Evolutionary conservation across 2,888 invertebrate species (phyloP).

Genomic region (Dexiosoma caninum): DNA sequence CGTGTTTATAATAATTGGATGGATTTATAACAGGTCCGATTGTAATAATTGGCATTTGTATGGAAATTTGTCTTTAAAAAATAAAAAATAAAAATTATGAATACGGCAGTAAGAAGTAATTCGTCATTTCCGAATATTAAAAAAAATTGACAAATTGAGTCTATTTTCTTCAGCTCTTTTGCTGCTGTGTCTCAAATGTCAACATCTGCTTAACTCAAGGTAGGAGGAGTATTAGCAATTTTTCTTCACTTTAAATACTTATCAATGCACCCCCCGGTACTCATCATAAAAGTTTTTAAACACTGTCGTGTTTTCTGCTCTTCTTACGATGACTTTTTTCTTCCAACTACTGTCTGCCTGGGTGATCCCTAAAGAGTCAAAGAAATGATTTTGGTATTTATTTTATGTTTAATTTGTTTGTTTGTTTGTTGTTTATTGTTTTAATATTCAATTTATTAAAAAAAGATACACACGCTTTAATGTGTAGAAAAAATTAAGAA

Average conservation of each 20-base stretch:
- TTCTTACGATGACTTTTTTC: neutral
- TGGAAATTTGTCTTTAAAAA: no score
- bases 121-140: no score
- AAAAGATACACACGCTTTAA: neutral
- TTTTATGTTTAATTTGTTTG: constrained; percentile 43
- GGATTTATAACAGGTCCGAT: no score
- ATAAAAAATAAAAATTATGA: no score
- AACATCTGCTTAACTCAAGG: no score
- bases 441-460: constrained; percentile 46
- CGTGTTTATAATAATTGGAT: no score
- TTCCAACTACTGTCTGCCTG: constrained; percentile 12
- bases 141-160: no score
- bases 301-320: constrained; percentile 13
- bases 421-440: constrained; percentile 43
- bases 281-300: neutral
- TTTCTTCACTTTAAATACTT: neutral
- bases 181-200: no score
- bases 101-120: no score
- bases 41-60: no score
- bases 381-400: constrained; percentile 42
- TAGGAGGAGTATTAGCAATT: no score
- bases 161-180: no score
- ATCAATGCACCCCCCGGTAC: neutral
- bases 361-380: constrained; percentile 25
- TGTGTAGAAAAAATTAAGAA: neutral